These are phyloP conservation scores for Caenorhabditis becei DNA, from an alignment of 2,888 invertebrate genomes.

Conservation along the genomic window DNA sequence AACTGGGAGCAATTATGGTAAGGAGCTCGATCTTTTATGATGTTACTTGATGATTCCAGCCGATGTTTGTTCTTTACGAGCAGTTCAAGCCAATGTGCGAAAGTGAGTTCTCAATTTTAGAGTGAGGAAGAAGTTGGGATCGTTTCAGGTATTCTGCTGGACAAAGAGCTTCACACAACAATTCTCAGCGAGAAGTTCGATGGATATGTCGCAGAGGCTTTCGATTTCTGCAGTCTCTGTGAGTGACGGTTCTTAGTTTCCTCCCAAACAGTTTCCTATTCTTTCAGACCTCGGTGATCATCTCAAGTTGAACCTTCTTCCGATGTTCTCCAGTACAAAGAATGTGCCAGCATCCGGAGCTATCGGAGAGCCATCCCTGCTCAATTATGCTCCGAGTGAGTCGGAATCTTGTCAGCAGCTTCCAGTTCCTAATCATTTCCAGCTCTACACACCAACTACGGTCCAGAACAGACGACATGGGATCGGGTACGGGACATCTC, in stretches of 20 bases:
- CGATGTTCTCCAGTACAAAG: constrained; percentile 4
- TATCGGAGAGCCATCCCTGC: constrained; percentile 4
- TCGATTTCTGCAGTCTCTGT: constrained; percentile 17
- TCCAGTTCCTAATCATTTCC: neutral
- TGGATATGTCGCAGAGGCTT: neutral
- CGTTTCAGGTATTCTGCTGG: neutral
- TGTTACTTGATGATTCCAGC: constrained; percentile 9
- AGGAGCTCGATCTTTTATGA: neutral
- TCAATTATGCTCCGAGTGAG: constrained; percentile 13
- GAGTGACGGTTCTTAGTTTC: neutral
- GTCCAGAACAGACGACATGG: neutral
- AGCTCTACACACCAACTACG: constrained; percentile 7
- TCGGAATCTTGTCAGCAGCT: no score
- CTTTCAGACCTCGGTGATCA: constrained; percentile 15
- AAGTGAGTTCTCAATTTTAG: neutral
- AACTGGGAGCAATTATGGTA: neutral
- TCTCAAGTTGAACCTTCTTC: constrained; percentile 8
- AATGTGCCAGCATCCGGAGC: neutral
- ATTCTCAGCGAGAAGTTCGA: neutral
- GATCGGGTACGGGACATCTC: constrained; percentile 5
- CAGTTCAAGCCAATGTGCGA: constrained; percentile 4
- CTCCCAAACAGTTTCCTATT: neutral
- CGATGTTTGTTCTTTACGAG: neutral
- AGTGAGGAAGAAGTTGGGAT: neutral
- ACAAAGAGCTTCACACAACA: constrained; percentile 3